Evolutionary conservation across 2,888 invertebrate genomes (phyloP).

Genomic region (Cephus nigrinus): DNA sequence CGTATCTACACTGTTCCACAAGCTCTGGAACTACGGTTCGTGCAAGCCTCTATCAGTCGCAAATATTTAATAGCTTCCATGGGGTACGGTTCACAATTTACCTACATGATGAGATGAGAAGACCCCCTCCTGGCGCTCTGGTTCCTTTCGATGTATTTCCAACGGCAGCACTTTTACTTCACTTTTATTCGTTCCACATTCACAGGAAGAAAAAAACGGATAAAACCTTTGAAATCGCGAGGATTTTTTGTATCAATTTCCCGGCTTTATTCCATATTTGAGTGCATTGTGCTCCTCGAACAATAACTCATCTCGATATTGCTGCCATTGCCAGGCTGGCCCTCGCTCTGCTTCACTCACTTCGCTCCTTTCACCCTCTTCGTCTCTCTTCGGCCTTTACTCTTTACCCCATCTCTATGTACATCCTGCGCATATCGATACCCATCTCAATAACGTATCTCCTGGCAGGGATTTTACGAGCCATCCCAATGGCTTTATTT

Average conservation of each 20-base stretch:
- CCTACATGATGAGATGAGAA: not conserved
- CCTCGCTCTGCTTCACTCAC: conserved; percentile 15
- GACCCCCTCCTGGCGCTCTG: not conserved
- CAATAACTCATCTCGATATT: conserved; percentile 61
- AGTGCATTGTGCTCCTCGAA: conserved; percentile 55
- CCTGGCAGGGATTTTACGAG: not conserved
- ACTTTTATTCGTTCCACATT: not conserved
- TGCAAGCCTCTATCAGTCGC: not conserved
- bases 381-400: not conserved
- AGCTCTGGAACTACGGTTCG: not conserved
- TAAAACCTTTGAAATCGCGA: conserved; percentile 41
- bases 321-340: conserved; percentile 34
- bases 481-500: not conserved
- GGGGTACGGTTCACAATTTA: not conserved
- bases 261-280: conserved; percentile 54
- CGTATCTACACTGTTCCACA: not conserved
- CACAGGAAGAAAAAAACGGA: conserved; percentile 35
- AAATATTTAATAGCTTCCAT: not conserved
- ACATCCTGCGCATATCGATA: not conserved
- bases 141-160: not conserved
- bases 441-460: not conserved
- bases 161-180: not conserved
- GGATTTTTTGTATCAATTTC: conserved; percentile 54
- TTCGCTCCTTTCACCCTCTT: not conserved
- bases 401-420: not conserved